Percentiles rank a stretch among this genome's conserved stretches.
Conservation (phyloP, 2,113 vertebrate species). For the Lampris megalopsis region DNA sequence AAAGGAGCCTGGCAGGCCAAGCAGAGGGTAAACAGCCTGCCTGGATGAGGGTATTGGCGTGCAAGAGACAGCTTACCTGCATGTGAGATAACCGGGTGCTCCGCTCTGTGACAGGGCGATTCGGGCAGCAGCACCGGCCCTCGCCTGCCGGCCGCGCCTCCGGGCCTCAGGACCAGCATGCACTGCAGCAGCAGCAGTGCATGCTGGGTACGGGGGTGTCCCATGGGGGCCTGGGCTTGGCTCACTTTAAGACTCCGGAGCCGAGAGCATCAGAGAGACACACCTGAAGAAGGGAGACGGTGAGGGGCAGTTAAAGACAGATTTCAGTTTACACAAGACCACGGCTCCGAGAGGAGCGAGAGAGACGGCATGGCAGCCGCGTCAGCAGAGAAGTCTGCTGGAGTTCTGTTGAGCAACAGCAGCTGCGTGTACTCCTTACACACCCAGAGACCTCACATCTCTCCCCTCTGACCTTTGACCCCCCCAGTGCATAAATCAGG, state of each 20-base stretch:
- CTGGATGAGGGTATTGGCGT: neutral
- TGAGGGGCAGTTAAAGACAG: slow-evolving; percentile 13
- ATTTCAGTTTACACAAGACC: slow-evolving; percentile 28
- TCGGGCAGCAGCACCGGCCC: slow-evolving; percentile 75
- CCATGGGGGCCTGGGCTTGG: slow-evolving; percentile 79
- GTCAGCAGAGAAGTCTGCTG: no score
- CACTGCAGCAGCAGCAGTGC: slow-evolving; percentile 88
- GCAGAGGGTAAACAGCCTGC: no score
- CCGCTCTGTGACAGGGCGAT: slow-evolving; percentile 85
- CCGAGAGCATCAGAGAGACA: slow-evolving; percentile 83
- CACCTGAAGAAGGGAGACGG: slow-evolving; percentile 76
- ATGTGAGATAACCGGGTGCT: slow-evolving; percentile 90
- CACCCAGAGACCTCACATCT: slow-evolving; percentile 38
- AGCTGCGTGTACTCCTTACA: slow-evolving; percentile 35
- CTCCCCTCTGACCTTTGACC: slow-evolving; percentile 61
- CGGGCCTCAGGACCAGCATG: slow-evolving; percentile 80
- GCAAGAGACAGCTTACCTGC: slow-evolving; percentile 83
- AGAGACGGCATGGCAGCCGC: slow-evolving; percentile 2
- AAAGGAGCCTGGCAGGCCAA: no score
- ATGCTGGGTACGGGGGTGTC: slow-evolving; percentile 77
- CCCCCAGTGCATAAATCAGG: slow-evolving; percentile 53
- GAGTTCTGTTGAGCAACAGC: slow-evolving; percentile 40
- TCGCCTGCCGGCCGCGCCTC: slow-evolving; percentile 73
- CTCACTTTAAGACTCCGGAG: slow-evolving; percentile 81
- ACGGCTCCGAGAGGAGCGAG: no score